Percentiles rank a stretch among this genome's conserved stretches.
phyloP scores from a whole-genome alignment of 1,140 invertebrate species.

The Micrasema longulum region DNA sequence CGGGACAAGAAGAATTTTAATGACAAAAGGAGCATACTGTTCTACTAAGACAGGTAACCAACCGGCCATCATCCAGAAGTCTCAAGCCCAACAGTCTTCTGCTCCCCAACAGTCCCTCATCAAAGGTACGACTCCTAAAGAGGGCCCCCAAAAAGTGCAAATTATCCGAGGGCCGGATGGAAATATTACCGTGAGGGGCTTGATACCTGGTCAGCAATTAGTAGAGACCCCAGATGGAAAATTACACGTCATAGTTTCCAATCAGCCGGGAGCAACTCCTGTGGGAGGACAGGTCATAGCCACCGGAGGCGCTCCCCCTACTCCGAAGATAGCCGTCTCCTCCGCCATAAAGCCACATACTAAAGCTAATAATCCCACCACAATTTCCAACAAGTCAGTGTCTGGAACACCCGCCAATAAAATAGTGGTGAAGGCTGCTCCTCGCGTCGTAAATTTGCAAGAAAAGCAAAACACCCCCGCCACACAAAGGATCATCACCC shows the following conservation, averaged over 20 bases:
- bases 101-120: conserved; percentile 57
- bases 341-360: conserved; percentile 45
- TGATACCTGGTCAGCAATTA: conserved; percentile 93
- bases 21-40: conserved; percentile 85
- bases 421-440: conserved; percentile 28
- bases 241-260: conserved; percentile 81
- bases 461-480: conserved; percentile 18
- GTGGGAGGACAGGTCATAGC: conserved; percentile 51
- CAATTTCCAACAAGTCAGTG: conserved; percentile 24
- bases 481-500: conserved; percentile 39
- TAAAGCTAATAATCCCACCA: conserved; percentile 33
- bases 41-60: conserved; percentile 80
- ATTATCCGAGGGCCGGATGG: conserved; percentile 91
- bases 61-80: conserved; percentile 58
- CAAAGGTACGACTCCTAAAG: conserved; percentile 56
- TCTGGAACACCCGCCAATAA: conserved; percentile 29
- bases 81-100: conserved; percentile 35
- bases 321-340: conserved; percentile 50
- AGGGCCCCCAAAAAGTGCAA: conserved; percentile 84
- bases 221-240: conserved; percentile 94
- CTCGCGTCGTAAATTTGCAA: conserved; percentile 41
- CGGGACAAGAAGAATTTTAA: conserved; percentile 79
- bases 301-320: conserved; percentile 47
- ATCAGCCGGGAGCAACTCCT: conserved; percentile 58
- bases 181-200: conserved; percentile 90